Conservation (phyloP, 1,140 invertebrate genomes). For the Phymastichus coffea region DNA sequence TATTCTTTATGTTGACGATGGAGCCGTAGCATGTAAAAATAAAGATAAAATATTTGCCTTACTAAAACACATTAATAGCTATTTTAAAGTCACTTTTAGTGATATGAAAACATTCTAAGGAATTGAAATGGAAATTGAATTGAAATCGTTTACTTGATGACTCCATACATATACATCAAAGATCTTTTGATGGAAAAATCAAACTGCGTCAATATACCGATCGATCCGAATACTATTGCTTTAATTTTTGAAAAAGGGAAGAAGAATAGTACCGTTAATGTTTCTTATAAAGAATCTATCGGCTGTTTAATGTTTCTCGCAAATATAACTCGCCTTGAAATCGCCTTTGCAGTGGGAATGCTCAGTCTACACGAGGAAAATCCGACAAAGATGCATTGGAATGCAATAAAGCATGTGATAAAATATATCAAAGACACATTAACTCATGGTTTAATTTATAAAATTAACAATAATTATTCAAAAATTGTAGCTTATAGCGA, state of each 20-base stretch:
- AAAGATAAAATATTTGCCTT: constrained; percentile 10
- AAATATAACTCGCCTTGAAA: constrained; percentile 51
- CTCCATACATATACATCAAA: constrained; percentile 28
- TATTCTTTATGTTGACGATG: constrained; percentile 29
- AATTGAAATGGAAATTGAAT: constrained; percentile 25
- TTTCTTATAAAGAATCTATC: constrained; percentile 44
- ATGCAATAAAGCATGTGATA: constrained; percentile 33
- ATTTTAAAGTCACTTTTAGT: constrained; percentile 23
- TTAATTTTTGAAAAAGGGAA: not conserved
- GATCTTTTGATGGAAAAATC: constrained; percentile 14
- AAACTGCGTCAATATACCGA: constrained; percentile 5
- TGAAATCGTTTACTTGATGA: constrained; percentile 5
- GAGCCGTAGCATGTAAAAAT: constrained; percentile 22
- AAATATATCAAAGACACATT: constrained; percentile 37
- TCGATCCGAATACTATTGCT: constrained; percentile 16
- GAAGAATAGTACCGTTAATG: not conserved
- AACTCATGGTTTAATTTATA: constrained; percentile 28
- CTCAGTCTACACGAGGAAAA: constrained; percentile 31
- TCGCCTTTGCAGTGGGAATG: constrained; percentile 48
- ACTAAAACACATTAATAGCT: constrained; percentile 6
- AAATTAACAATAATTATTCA: not conserved
- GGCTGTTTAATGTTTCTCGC: constrained; percentile 52
- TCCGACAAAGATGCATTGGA: constrained; percentile 12
- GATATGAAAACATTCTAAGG: constrained; percentile 22
- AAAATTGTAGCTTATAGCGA: too few relatives aligned